Conservation (phyloP, 1,140 invertebrate species). For the Harlomillsia oculata region DNA sequence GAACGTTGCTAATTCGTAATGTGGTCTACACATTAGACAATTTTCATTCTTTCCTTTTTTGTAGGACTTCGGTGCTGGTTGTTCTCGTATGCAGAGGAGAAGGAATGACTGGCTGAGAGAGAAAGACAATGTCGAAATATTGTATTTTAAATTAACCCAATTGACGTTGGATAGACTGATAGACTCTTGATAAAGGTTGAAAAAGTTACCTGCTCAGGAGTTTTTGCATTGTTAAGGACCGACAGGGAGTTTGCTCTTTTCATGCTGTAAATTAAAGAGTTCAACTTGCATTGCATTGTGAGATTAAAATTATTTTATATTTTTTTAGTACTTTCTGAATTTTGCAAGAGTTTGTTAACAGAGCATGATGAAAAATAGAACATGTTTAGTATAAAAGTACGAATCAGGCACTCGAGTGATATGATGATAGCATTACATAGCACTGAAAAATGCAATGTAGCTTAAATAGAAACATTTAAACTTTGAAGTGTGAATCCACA, state of each 20-base stretch:
- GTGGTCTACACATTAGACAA: too few relatives aligned
- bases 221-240: slow-evolving; percentile 47
- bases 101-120: slow-evolving; percentile 9
- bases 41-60: slow-evolving; percentile 25
- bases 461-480: too few relatives aligned
- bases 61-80: slow-evolving; percentile 25
- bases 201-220: slow-evolving; percentile 36
- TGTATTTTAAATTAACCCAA: not conserved
- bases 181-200: not conserved
- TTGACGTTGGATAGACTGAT: not conserved
- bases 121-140: not conserved
- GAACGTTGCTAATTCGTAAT: too few relatives aligned
- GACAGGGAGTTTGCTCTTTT: slow-evolving; percentile 55
- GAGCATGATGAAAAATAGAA: not conserved
- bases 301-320: not conserved
- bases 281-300: not conserved
- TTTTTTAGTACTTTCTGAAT: not conserved
- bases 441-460: slow-evolving; percentile 17
- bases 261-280: slow-evolving; percentile 45
- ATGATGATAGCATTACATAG: slow-evolving; percentile 19
- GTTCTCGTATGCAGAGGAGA: slow-evolving; percentile 23
- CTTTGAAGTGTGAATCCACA: slow-evolving; percentile 20
- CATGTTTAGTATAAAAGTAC: not conserved
- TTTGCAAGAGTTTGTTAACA: not conserved
- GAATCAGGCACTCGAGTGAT: slow-evolving; percentile 4